Evolutionary conservation across 2,113 vertebrate genomes (phyloP), one percentile per base, ranked within the genome.

Genomic region (Nanger granti): DNA sequence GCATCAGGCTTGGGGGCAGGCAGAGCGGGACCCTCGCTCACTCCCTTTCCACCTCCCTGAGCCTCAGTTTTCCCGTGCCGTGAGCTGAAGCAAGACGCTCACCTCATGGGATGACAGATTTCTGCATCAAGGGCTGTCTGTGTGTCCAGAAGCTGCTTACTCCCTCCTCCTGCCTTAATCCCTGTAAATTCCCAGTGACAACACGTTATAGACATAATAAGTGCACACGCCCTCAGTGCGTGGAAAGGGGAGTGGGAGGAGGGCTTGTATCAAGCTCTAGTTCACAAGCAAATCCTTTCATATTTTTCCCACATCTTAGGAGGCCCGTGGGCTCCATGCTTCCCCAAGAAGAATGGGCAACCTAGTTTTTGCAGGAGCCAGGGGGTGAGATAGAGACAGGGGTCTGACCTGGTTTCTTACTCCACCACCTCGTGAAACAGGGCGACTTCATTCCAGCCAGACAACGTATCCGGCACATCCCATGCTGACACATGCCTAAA

Each of bases 231-330:
- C 31, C 52, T 13, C 12, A 0, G 1, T 5, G 85, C 0, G 0
- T 1, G 11, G 13, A 2, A 34, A 9, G 28, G 0, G 20, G 20
- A 6, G 1, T 2, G 6, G 44, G 52, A 26, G 31, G 3, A 3
- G 14, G n/a, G 9, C 4, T 24, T 66, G 37, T 7, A 14, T 18
- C 1, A 34, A 66, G 76, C 59, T 22, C 17, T 41, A 4, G 31
- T 15, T 59, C 60, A 24, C 2, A 1, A 6, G 5, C 2, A 31
- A 57, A 4, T 92, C 29, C 52, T 22, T 44, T 69, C n/a, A 13
- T 4, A 18, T 29, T 60, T 29, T 84, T 37, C 49, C 59, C 22
- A 2, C n/a, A 2, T 7, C 20, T 29, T 28, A 28, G 37, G 49
- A 80, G 44, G 69, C 59, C 84, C 2, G 0, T 8, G 13, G 84